Conservation (phyloP, 2,113 vertebrate genomes). For the Myanophis thanlyinensis region DNA sequence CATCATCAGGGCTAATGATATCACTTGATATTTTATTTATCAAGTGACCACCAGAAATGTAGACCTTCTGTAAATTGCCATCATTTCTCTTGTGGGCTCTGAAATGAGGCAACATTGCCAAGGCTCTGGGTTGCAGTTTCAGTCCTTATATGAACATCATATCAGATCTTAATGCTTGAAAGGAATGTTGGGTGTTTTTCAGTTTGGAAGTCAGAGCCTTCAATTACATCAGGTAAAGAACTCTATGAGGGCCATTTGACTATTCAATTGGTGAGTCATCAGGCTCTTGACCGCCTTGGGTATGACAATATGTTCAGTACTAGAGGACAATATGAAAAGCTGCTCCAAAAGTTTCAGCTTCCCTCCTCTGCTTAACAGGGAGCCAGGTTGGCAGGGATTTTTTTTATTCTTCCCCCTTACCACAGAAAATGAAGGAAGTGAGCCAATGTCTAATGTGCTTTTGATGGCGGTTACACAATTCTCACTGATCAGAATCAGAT, state of each 20-base stretch:
- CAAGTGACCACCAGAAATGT: neutral
- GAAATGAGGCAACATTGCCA: neutral
- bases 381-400: fast-evolving
- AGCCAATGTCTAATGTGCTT: fast-evolving
- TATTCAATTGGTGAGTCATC: neutral
- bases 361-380: neutral
- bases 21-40: neutral
- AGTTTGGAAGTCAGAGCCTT: neutral
- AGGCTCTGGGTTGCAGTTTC: neutral
- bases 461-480: conserved; percentile 26
- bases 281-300: neutral
- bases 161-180: neutral
- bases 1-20: too few species aligned
- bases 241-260: neutral
- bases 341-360: fast-evolving
- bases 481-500: conserved; percentile 40
- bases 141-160: neutral
- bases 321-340: neutral
- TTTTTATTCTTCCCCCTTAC: neutral
- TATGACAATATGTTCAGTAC: fast-evolving
- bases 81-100: neutral
- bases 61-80: neutral
- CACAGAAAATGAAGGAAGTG: neutral
- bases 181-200: neutral
- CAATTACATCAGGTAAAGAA: fast-evolving